Evolutionary conservation across 1,140 invertebrate genomes (phyloP).

Genomic region (Holotrichia oblita): DNA sequence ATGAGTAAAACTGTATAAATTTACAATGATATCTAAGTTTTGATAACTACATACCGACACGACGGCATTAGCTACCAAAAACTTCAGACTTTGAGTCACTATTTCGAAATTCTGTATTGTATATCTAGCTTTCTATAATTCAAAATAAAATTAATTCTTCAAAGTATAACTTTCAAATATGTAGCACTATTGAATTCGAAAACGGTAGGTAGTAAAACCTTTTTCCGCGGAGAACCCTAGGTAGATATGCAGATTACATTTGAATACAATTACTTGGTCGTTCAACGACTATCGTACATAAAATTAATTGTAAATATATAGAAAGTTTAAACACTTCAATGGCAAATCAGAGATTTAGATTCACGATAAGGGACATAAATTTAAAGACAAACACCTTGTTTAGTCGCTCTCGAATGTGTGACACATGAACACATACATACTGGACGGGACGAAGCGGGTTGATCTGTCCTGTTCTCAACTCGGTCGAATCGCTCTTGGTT

Average conservation of each 20-base stretch:
- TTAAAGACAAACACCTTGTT: constrained; percentile 56
- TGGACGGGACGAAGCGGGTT: background rate
- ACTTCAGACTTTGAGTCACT: too few relatives aligned
- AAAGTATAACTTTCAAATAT: too few relatives aligned
- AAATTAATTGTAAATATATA: constrained; percentile 60
- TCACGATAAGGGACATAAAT: constrained; percentile 58
- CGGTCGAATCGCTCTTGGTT: constrained; percentile 13
- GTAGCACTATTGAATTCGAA: too few relatives aligned
- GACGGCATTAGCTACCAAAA: too few relatives aligned
- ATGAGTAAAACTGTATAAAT: too few relatives aligned
- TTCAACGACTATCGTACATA: constrained; percentile 51
- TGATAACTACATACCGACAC: too few relatives aligned
- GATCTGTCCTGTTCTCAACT: background rate
- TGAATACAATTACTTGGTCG: constrained; percentile 58
- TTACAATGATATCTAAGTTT: too few relatives aligned
- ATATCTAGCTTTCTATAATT: too few relatives aligned
- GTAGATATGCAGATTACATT: constrained; percentile 56
- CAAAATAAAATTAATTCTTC: too few relatives aligned
- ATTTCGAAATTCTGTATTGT: too few relatives aligned
- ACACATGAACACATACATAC: constrained; percentile 37
- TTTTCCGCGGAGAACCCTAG: background rate
- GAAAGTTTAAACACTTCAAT: constrained; percentile 60
- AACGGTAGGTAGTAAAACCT: too few relatives aligned
- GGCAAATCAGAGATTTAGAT: constrained; percentile 59
- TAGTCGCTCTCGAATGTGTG: constrained; percentile 47